phyloP scores from a whole-genome alignment of 2,113 vertebrate genomes.

The Syngnathus scovelli region DNA sequence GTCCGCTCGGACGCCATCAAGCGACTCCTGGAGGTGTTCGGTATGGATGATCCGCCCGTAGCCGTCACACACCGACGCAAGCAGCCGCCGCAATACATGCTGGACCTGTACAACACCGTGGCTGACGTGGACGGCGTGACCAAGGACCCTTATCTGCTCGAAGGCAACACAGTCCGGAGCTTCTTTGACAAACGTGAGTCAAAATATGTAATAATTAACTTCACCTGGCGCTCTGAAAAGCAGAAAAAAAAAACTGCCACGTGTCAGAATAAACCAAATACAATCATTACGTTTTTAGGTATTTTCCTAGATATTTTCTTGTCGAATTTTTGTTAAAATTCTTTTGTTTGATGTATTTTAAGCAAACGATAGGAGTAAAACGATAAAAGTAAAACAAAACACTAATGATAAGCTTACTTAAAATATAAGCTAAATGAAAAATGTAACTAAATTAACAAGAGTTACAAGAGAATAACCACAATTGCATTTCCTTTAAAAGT shows the following conservation, averaged over 20 bases:
- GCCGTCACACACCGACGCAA: constrained; percentile 55
- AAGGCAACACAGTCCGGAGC: constrained; percentile 87
- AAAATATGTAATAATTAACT: not conserved
- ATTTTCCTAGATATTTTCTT: too few relatives aligned
- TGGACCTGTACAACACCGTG: constrained; percentile 83
- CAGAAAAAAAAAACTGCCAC: not conserved
- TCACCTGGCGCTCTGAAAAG: not conserved
- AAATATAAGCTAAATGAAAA: too few relatives aligned
- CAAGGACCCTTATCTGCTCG: constrained; percentile 78
- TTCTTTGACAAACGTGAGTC: constrained; percentile 85
- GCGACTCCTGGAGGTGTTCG: constrained; percentile 83
- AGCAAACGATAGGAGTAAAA: too few relatives aligned
- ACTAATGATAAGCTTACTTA: too few relatives aligned
- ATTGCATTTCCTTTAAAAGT: too few relatives aligned
- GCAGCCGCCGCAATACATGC: constrained; percentile 87
- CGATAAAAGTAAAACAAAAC: too few relatives aligned
- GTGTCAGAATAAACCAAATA: not conserved
- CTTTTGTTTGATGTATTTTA: too few relatives aligned
- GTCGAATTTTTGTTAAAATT: too few relatives aligned
- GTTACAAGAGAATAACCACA: too few relatives aligned
- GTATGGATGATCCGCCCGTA: constrained; percentile 79
- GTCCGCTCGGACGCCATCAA: constrained; percentile 76
- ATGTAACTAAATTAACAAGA: too few relatives aligned
- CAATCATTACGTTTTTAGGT: too few relatives aligned
- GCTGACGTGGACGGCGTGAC: constrained; percentile 84